phyloP scores from a whole-genome alignment of 2,797 vertebrate species.

The Sparus aurata region DNA sequence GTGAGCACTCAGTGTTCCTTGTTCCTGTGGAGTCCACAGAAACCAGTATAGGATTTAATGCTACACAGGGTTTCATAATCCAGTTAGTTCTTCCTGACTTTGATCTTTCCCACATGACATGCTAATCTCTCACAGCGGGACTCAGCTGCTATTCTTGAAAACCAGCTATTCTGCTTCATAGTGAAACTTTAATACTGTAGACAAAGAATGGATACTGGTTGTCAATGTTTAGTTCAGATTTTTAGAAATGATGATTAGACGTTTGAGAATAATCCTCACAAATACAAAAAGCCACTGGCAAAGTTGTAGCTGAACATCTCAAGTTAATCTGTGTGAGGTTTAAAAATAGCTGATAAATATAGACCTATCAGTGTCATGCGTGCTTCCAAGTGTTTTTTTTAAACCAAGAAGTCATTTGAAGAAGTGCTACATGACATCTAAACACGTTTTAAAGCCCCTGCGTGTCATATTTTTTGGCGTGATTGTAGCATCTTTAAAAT shows the following conservation, averaged over 20 bases:
- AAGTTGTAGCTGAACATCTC: not conserved
- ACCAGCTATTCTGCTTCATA: not conserved
- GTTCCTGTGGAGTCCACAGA: constrained; percentile 21
- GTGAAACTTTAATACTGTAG: not conserved
- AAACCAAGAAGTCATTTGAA: not conserved
- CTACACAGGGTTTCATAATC: constrained; percentile 39
- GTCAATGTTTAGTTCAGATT: not conserved
- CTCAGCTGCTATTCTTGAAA: constrained; percentile 1
- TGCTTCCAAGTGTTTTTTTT: not conserved
- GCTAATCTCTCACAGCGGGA: constrained; percentile 47
- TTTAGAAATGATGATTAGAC: not conserved
- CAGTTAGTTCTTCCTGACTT: constrained; percentile 38
- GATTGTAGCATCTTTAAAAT: not conserved
- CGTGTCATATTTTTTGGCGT: not conserved
- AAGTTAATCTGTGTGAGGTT: constrained; percentile 26
- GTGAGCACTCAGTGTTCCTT: constrained; percentile 66
- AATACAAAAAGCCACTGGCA: not conserved
- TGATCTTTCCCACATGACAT: constrained; percentile 47
- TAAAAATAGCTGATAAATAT: constrained; percentile 57
- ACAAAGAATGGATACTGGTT: not conserved
- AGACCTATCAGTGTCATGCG: not conserved
- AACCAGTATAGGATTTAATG: constrained; percentile 28
- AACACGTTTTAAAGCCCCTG: not conserved
- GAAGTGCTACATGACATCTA: not conserved
- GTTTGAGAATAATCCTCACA: not conserved